phyloP scores from a whole-genome alignment of 2,888 invertebrate genomes.

The Synergus gifuensis region DNA sequence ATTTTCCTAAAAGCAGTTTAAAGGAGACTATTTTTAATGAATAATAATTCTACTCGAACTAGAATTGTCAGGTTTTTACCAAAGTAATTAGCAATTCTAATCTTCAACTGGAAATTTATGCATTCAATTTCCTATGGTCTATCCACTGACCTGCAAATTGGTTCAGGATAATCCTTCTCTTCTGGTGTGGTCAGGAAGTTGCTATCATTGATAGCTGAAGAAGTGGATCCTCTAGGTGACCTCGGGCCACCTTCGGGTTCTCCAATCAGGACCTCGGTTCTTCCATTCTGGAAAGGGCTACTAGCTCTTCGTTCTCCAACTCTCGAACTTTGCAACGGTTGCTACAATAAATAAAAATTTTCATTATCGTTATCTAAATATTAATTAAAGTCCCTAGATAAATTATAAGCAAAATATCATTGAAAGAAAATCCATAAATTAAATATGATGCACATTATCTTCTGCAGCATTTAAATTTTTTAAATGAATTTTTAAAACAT shows the following conservation, averaged over 20 bases:
- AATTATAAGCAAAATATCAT: background rate
- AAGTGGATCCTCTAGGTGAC: constrained; percentile 76
- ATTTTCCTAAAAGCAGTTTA: background rate
- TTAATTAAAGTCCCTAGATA: background rate
- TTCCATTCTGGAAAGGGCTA: constrained; percentile 84
- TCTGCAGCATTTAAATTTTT: background rate
- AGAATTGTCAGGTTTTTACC: background rate
- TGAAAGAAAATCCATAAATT: background rate
- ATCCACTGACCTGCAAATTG: constrained; percentile 71
- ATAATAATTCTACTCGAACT: constrained; percentile 3
- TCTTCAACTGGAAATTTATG: background rate
- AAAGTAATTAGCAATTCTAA: constrained; percentile 19
- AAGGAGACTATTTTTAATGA: background rate
- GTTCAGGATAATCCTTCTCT: constrained; percentile 71
- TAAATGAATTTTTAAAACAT: background rate
- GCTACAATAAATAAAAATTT: constrained; percentile 53
- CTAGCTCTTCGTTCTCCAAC: constrained; percentile 78
- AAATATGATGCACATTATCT: background rate
- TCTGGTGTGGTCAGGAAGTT: constrained; percentile 69
- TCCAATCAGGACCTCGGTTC: constrained; percentile 87
- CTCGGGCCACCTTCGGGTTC: constrained; percentile 78
- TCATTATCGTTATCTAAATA: background rate
- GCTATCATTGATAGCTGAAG: constrained; percentile 73
- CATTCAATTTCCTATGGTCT: constrained; percentile 28
- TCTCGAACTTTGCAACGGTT: constrained; percentile 73